A percentile compares a stretch with the other conserved stretches of the same genome.
phyloP scores from a whole-genome alignment of 2,888 invertebrate species.

The Ferrisia virgata region DNA sequence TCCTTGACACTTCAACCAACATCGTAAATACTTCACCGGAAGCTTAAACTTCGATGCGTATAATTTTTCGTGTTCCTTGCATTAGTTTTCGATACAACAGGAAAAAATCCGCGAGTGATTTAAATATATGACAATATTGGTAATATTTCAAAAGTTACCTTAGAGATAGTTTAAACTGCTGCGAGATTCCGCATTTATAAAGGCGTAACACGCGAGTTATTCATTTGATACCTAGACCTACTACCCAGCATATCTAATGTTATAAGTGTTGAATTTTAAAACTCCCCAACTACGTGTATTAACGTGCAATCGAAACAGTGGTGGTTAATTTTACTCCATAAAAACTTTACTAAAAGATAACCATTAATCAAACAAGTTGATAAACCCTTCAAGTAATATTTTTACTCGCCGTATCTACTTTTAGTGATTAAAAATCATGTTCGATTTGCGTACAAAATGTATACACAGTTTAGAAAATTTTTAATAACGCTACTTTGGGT shows the following conservation, averaged over 20 bases:
- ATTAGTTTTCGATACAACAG: background rate
- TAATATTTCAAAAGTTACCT: background rate
- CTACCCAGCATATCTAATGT: background rate
- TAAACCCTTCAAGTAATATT: background rate
- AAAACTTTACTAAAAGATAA: background rate
- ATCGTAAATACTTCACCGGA: background rate
- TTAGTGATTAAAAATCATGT: background rate
- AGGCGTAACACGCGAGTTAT: slow-evolving; percentile 10
- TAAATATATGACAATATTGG: background rate
- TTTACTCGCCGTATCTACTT: background rate
- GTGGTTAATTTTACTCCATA: background rate
- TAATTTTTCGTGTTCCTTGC: background rate
- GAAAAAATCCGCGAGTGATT: background rate
- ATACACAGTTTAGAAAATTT: background rate
- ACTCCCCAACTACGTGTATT: background rate
- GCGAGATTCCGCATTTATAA: background rate
- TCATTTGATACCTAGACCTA: slow-evolving; percentile 4
- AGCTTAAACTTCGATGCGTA: background rate
- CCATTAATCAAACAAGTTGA: background rate
- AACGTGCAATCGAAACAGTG: slow-evolving; percentile 11
- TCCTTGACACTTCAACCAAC: background rate
- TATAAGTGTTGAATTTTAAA: background rate
- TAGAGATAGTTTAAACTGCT: background rate
- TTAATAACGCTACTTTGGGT: background rate
- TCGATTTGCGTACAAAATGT: background rate